Percentiles rank a stretch among this genome's conserved stretches.
Evolutionary conservation across 1,140 invertebrate species (phyloP).

Genomic region (Drosophila chauvacae): DNA sequence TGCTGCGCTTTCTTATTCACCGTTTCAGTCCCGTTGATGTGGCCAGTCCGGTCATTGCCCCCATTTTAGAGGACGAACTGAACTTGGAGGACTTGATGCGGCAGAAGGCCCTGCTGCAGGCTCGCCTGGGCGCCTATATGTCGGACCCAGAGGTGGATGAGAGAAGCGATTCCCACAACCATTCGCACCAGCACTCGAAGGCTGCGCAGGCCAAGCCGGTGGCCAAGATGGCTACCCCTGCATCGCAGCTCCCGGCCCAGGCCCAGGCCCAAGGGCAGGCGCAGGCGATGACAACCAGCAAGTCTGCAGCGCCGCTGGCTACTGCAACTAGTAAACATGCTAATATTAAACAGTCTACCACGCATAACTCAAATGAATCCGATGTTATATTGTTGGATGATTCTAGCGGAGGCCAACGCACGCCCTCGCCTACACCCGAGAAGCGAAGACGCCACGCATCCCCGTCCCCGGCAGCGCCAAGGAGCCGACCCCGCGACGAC

Average conservation of each 20-base stretch:
- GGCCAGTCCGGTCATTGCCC: slow-evolving; percentile 90
- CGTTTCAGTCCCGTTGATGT: slow-evolving; percentile 88
- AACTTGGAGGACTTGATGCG: slow-evolving; percentile 95
- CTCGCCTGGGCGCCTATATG: slow-evolving; percentile 87
- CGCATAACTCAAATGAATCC: slow-evolving; percentile 81
- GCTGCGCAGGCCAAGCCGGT: slow-evolving; percentile 7
- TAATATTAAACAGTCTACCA: slow-evolving; percentile 81
- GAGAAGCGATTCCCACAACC: slow-evolving; percentile 34
- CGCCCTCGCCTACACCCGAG: slow-evolving; percentile 64
- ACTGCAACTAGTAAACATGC: slow-evolving; percentile 81
- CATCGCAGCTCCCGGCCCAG: slow-evolving; percentile 23
- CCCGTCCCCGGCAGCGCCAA: slow-evolving; percentile 24
- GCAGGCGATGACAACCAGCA: slow-evolving; percentile 49
- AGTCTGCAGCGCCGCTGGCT: slow-evolving; percentile 69
- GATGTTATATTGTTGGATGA: slow-evolving; percentile 85
- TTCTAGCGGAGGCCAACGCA: slow-evolving; percentile 83
- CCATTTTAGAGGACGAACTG: slow-evolving; percentile 92
- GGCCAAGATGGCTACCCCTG: slow-evolving; percentile 17
- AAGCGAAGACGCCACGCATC: slow-evolving; percentile 63
- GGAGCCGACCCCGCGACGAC: slow-evolving; percentile 48
- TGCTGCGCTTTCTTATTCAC: slow-evolving; percentile 21
- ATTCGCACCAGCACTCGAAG: slow-evolving; percentile 13
- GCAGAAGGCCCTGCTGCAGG: slow-evolving; percentile 91
- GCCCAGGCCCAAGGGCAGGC: slow-evolving; percentile 4
- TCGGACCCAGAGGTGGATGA: slow-evolving; percentile 85